These are phyloP conservation scores for Amphimallon solstitiale DNA, from an alignment of 2,888 invertebrate genomes.

Conservation along the genomic window DNA sequence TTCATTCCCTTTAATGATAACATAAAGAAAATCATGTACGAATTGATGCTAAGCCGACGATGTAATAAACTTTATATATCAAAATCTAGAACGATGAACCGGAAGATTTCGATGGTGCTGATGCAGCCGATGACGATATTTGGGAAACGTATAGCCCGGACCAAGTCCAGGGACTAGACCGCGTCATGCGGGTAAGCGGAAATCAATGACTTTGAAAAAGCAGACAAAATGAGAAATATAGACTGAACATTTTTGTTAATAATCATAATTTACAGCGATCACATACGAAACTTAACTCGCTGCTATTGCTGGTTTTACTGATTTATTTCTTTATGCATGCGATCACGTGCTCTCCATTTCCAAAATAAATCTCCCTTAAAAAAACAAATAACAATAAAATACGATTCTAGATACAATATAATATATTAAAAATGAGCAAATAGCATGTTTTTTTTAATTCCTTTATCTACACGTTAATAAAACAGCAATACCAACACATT, in stretches of 20 bases:
- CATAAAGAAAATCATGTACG: too few relatives aligned
- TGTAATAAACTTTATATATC: constrained; percentile 1
- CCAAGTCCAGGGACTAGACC: constrained; percentile 67
- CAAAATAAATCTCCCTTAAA: too few relatives aligned
- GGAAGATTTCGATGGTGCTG: constrained; percentile 68
- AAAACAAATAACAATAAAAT: too few relatives aligned
- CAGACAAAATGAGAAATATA: constrained; percentile 15
- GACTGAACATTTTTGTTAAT: not conserved
- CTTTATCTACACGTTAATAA: too few relatives aligned
- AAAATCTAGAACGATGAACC: constrained; percentile 80
- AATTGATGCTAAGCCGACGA: not conserved
- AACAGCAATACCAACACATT: too few relatives aligned
- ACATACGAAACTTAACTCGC: not conserved
- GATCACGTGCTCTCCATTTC: too few relatives aligned
- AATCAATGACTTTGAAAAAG: constrained; percentile 1
- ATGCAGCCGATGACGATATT: constrained; percentile 70
- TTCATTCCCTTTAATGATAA: too few relatives aligned
- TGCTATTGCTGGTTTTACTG: constrained; percentile 11
- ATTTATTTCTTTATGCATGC: not conserved
- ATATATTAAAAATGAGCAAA: too few relatives aligned
- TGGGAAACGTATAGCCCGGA: constrained; percentile 71
- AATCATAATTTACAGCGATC: not conserved
- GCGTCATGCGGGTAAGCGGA: constrained; percentile 69
- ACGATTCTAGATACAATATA: too few relatives aligned
- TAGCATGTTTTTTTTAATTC: too few relatives aligned